Percentiles rank a stretch among this genome's conserved stretches.
Conservation (phyloP, 2,797 vertebrate genomes). For the Brotula barbata region DNA sequence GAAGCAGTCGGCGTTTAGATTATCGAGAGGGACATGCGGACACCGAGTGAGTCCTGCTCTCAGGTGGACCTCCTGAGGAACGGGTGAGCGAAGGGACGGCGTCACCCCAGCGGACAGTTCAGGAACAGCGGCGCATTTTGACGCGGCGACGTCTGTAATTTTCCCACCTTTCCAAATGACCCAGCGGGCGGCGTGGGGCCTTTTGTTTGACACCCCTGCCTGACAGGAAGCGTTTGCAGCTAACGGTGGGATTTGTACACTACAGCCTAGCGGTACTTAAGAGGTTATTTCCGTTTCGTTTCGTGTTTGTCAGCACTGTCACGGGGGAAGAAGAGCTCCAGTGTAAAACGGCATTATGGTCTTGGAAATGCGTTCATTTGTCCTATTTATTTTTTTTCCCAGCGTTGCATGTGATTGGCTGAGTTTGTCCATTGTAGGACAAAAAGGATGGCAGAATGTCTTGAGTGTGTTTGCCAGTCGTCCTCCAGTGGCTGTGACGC, state of each 20-base stretch:
- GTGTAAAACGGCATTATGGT: constrained; percentile 47
- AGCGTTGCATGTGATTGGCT: constrained; percentile 59
- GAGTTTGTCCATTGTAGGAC: constrained; percentile 49
- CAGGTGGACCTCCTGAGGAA: too few relatives aligned
- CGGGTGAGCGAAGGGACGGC: too few relatives aligned
- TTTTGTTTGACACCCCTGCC: too few relatives aligned
- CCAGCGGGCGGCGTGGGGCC: too few relatives aligned
- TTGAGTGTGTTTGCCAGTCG: constrained; percentile 56
- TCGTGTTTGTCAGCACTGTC: constrained; percentile 43
- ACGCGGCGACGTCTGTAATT: too few relatives aligned
- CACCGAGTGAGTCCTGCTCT: too few relatives aligned
- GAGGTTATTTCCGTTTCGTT: constrained; percentile 44
- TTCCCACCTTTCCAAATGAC: too few relatives aligned
- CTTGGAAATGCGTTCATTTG: constrained; percentile 31
- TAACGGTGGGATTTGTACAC: constrained; percentile 47
- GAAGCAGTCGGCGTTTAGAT: too few relatives aligned
- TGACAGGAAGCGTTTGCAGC: constrained; percentile 64
- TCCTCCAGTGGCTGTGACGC: constrained; percentile 66
- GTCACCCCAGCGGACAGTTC: too few relatives aligned
- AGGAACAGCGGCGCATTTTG: too few relatives aligned
- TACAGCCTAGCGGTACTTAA: constrained; percentile 45
- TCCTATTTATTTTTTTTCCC: constrained; percentile 15
- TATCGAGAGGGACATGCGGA: too few relatives aligned
- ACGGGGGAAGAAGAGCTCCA: constrained; percentile 33
- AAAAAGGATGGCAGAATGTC: constrained; percentile 51